phyloP scores from a whole-genome alignment of 1,140 invertebrate species.

The Sitobion miscanthi region DNA sequence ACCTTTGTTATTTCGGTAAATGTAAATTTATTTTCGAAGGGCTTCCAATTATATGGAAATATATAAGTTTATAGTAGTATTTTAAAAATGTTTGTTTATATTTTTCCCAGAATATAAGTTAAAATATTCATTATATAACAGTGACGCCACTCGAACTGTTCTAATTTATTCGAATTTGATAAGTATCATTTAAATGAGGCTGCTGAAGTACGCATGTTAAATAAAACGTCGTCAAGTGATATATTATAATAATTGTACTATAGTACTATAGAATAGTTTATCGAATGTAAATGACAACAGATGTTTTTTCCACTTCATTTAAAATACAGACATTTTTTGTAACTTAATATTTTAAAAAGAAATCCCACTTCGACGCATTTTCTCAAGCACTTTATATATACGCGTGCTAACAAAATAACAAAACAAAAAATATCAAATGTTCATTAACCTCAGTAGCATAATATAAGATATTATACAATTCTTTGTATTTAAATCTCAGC shows the following conservation, averaged over 20 bases:
- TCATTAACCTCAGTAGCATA: neutral
- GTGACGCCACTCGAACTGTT: neutral
- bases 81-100: neutral
- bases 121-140: neutral
- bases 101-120: neutral
- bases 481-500: neutral
- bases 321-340: neutral
- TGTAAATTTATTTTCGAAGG: no score
- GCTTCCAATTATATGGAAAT: neutral
- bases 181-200: neutral
- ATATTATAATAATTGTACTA: neutral
- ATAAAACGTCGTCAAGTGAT: neutral
- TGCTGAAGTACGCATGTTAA: neutral
- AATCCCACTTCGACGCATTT: neutral
- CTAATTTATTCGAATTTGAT: neutral
- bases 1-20: neutral
- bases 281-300: neutral
- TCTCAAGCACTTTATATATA: neutral
- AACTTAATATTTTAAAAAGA: neutral
- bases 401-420: neutral
- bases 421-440: neutral
- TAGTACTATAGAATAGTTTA: neutral
- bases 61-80: neutral
- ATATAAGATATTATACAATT: neutral
- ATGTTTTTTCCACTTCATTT: constrained; percentile 23